phyloP scores from a whole-genome alignment of 2,888 invertebrate genomes.

The Diplolepis rosae region DNA sequence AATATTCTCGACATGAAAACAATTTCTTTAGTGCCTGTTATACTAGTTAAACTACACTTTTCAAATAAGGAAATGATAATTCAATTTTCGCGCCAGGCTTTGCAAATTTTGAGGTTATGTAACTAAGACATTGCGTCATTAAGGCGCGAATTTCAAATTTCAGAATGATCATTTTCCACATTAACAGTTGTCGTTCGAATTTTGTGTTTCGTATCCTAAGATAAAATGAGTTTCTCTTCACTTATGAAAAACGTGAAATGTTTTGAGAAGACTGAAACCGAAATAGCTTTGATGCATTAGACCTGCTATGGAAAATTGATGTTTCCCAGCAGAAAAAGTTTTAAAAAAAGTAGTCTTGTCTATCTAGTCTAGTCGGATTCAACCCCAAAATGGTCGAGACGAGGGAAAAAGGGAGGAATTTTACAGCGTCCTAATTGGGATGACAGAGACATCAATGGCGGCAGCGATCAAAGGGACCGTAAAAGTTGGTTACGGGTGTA shows the following conservation, averaged over 20 bases:
- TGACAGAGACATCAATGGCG: slow-evolving; percentile 73
- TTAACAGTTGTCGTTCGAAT: no score
- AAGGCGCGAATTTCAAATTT: no score
- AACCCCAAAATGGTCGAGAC: slow-evolving; percentile 49
- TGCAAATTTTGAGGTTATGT: no score
- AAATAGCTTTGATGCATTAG: neutral
- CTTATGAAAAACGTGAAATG: no score
- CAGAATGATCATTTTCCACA: no score
- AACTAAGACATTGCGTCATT: no score
- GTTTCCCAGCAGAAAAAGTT: neutral
- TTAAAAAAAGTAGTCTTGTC: slow-evolving; percentile 11
- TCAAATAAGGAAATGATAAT: no score
- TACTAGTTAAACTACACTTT: no score
- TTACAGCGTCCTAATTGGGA: slow-evolving; percentile 72
- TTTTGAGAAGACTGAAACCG: neutral
- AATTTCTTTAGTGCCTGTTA: neutral
- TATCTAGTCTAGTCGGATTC: slow-evolving; percentile 37
- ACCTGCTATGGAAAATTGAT: slow-evolving; percentile 17
- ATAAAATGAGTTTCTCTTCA: no score
- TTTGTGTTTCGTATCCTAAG: no score
- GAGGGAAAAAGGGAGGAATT: slow-evolving; percentile 52
- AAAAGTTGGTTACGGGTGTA: slow-evolving; percentile 69
- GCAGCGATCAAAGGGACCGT: slow-evolving; percentile 63
- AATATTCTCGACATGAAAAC: slow-evolving; percentile 6
- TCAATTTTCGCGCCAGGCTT: no score